Conservation (phyloP, 2,797 vertebrate species). For the Ptychadena robeensis region DNA sequence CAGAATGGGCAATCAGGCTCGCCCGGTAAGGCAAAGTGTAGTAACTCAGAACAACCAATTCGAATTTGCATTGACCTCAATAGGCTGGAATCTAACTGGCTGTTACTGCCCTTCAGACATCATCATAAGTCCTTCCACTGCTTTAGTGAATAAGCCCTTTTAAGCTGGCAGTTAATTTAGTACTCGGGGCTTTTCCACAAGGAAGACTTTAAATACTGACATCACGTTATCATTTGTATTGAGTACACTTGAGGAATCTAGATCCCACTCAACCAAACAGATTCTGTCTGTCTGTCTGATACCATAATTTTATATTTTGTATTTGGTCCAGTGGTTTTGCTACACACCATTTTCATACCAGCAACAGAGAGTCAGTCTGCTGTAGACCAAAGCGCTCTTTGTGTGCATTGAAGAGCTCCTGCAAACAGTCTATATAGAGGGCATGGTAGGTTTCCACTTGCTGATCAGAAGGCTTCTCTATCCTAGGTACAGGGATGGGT, state of each 20-base stretch:
- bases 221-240: not conserved
- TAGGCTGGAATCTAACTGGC: not conserved
- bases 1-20: not conserved
- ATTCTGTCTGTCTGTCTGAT: not conserved
- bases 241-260: not conserved
- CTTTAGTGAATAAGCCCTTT: not conserved
- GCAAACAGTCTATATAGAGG: constrained; percentile 38
- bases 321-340: not conserved
- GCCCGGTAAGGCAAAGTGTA: not conserved
- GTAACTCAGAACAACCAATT: not conserved
- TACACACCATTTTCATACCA: constrained; percentile 18
- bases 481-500: constrained; percentile 54
- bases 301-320: not conserved
- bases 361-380: constrained; percentile 39
- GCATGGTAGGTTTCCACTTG: constrained; percentile 45
- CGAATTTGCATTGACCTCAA: not conserved
- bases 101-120: not conserved
- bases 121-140: not conserved
- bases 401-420: constrained; percentile 51
- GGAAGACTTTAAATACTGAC: constrained; percentile 17
- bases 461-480: constrained; percentile 47
- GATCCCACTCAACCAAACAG: not conserved
- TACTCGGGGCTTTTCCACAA: not conserved
- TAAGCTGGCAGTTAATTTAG: not conserved
- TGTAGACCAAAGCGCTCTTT: constrained; percentile 52